Percentiles rank a stretch among this genome's conserved stretches.
Evolutionary conservation across 37 sponge, comb jelly and placozoan species (phyloP).

Genomic region (Spongilla lacustris): DNA sequence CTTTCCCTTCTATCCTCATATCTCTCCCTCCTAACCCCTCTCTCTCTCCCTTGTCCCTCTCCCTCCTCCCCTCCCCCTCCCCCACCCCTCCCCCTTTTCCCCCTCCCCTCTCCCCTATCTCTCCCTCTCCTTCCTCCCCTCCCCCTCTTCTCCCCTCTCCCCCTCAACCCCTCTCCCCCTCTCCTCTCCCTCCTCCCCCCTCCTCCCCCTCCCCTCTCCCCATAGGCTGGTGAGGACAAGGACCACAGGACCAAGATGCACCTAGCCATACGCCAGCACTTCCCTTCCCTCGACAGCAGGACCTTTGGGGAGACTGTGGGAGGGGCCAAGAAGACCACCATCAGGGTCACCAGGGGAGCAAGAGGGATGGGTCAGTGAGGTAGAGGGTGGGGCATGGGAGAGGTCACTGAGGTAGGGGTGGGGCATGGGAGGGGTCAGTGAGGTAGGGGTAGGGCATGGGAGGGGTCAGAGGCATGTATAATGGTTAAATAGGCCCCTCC

Average conservation of each 20-base stretch:
- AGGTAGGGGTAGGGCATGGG: background rate
- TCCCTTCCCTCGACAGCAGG: constrained; percentile 63
- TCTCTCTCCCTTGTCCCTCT: no score
- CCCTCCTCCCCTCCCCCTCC: background rate
- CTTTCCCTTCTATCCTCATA: no score
- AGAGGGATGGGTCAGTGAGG: background rate
- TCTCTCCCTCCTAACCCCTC: no score
- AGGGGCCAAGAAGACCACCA: constrained; percentile 22
- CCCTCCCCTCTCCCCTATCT: no score
- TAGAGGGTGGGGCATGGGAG: background rate
- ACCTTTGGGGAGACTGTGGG: constrained; percentile 52
- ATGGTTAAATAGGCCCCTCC: no score
- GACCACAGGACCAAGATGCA: constrained; percentile 63
- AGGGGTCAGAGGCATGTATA: background rate
- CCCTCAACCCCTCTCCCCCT: background rate
- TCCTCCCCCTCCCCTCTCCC: background rate
- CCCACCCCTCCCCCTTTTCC: background rate
- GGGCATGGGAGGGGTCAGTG: background rate
- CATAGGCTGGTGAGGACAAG: constrained; percentile 41
- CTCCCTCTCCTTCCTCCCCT: no score
- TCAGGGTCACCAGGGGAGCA: constrained; percentile 6
- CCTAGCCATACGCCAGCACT: constrained; percentile 46
- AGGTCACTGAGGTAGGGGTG: no score
- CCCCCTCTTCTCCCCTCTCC: no score
- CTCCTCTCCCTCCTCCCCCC: background rate